These are phyloP conservation scores for Chloroceryle amazona DNA, from an alignment of 2,797 vertebrate genomes.

Conservation along the genomic window DNA sequence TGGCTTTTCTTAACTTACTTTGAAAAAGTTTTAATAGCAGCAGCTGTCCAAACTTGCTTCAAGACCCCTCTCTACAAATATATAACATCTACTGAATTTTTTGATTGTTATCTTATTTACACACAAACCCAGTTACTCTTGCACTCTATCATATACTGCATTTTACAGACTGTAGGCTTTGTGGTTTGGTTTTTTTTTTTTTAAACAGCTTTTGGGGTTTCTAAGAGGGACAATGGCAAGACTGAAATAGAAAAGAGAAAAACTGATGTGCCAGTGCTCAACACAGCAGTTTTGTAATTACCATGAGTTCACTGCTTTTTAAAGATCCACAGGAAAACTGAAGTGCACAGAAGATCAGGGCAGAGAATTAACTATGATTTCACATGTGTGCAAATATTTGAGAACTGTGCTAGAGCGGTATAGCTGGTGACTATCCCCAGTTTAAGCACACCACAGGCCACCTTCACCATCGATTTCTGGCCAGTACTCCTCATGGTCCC, in stretches of 20 bases:
- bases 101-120: constrained; percentile 22
- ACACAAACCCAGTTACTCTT: background rate
- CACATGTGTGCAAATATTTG: background rate
- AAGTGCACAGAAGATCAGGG: background rate
- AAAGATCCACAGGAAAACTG: background rate
- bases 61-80: constrained; percentile 42
- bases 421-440: background rate
- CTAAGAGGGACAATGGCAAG: background rate
- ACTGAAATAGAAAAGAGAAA: background rate
- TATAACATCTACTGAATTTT: background rate
- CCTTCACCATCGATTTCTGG: background rate
- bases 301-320: background rate
- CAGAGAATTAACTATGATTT: background rate
- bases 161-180: background rate
- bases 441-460: background rate
- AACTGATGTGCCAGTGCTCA: background rate
- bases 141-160: background rate
- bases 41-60: constrained; percentile 73
- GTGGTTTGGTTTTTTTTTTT: background rate
- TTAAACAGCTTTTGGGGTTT: background rate
- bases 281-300: background rate
- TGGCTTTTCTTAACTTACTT: constrained; percentile 13
- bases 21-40: constrained; percentile 49
- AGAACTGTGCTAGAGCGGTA: background rate
- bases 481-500: background rate